A percentile compares a stretch with the other conserved stretches of the same genome.
phyloP scores from a whole-genome alignment of 2,888 invertebrate genomes.

The Melinaea marsaeus region DNA sequence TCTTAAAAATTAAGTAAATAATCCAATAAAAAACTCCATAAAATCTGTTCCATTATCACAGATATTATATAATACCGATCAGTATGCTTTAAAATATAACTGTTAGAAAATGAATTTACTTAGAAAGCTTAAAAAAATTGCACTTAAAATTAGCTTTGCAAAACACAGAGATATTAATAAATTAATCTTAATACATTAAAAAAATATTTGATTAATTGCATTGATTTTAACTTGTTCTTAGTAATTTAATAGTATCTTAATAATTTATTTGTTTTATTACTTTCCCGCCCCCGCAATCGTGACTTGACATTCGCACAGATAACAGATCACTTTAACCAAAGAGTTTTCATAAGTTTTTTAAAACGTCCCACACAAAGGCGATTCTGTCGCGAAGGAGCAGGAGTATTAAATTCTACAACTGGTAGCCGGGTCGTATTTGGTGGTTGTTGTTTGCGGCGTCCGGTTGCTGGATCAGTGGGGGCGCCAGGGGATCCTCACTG shows the following conservation, averaged over 20 bases:
- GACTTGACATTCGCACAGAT: slow-evolving; percentile 5
- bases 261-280: not conserved
- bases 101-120: not conserved
- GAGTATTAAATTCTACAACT: slow-evolving; percentile 59
- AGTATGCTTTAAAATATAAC: not conserved
- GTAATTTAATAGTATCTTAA: not conserved
- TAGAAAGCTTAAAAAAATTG: not conserved
- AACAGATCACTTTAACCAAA: slow-evolving; percentile 11
- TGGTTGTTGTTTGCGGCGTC: slow-evolving; percentile 48
- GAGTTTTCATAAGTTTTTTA: slow-evolving; percentile 35
- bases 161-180: slow-evolving; percentile 3
- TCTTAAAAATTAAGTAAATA: slow-evolving; percentile 5
- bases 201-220: slow-evolving; percentile 1
- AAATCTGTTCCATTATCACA: slow-evolving; percentile 19
- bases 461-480: slow-evolving; percentile 57
- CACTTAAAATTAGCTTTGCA: not conserved
- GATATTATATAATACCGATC: slow-evolving; percentile 20
- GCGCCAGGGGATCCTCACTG: slow-evolving; percentile 63
- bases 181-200: not conserved
- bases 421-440: slow-evolving; percentile 52
- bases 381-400: slow-evolving; percentile 43
- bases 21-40: slow-evolving; percentile 4
- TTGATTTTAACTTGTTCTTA: not conserved
- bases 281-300: not conserved
- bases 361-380: slow-evolving; percentile 33